A percentile compares a stretch with the other conserved stretches of the same genome.
Evolutionary conservation across 2,888 invertebrate genomes (phyloP).

Genomic region (Ophion slaviceki): DNA sequence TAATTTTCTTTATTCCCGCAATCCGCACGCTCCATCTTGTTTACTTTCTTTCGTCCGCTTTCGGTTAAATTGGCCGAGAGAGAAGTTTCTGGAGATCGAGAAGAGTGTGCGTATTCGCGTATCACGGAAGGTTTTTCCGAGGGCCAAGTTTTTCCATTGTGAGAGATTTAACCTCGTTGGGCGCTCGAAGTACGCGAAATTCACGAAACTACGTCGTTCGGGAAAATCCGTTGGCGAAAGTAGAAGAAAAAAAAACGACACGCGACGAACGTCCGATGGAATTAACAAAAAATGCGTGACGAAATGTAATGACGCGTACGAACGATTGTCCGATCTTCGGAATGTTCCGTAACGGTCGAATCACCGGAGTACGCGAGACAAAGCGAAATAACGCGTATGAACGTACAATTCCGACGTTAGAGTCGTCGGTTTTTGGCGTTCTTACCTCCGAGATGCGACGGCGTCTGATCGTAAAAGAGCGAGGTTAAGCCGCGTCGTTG

Average conservation of each 20-base stretch:
- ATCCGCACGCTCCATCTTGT: no score
- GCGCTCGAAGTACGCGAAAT: no score
- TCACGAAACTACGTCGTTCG: no score
- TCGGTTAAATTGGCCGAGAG: background rate
- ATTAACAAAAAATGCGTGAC: no score
- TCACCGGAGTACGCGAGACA: constrained; percentile 17
- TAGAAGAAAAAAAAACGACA: no score
- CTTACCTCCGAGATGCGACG: constrained; percentile 24
- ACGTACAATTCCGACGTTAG: background rate
- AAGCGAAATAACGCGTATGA: constrained; percentile 9
- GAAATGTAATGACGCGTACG: background rate
- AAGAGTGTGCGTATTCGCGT: background rate
- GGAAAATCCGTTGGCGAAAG: no score
- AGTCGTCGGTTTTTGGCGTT: background rate
- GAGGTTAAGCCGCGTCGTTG: constrained; percentile 22
- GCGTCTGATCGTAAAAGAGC: background rate
- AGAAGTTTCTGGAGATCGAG: background rate
- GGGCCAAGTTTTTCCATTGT: background rate
- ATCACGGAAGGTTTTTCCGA: background rate
- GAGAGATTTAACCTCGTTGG: background rate
- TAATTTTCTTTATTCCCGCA: no score
- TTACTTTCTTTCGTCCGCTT: background rate
- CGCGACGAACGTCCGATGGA: no score
- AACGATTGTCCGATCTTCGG: constrained; percentile 5
- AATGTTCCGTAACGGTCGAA: constrained; percentile 44